Conservation (phyloP, 64 coral and sea anemone species). For the Porites lutea region DNA sequence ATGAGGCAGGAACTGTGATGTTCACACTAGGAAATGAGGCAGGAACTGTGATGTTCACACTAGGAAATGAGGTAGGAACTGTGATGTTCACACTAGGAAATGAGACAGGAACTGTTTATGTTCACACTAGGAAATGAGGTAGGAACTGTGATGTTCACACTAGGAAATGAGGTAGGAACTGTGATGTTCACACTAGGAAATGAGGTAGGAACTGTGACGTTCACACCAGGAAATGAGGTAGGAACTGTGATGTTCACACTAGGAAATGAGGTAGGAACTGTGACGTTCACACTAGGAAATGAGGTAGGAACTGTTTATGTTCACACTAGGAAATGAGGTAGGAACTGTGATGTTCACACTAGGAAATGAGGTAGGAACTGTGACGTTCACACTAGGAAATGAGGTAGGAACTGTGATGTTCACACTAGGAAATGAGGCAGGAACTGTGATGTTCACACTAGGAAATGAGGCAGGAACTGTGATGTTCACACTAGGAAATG, state of each 20-base stretch:
- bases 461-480: constrained; percentile 61
- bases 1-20: no score
- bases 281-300: constrained; percentile 29
- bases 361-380: constrained; percentile 61
- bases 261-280: constrained; percentile 61
- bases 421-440: constrained; percentile 56
- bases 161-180: constrained; percentile 66
- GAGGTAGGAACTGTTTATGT: no score
- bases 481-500: constrained; percentile 23
- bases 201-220: no score
- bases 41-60: no score
- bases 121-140: constrained; percentile 53
- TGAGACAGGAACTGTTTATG: no score
- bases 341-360: constrained; percentile 24
- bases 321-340: constrained; percentile 56
- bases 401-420: no score
- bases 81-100: constrained; percentile 31
- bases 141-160: no score
- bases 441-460: constrained; percentile 18
- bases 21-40: constrained; percentile 50
- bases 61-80: constrained; percentile 66
- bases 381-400: constrained; percentile 29
- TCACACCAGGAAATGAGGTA: constrained; percentile 53
- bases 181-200: constrained; percentile 31
- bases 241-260: constrained; percentile 24